Conservation (phyloP, 1,140 invertebrate species). For the Drosophila sturtevanti region DNA sequence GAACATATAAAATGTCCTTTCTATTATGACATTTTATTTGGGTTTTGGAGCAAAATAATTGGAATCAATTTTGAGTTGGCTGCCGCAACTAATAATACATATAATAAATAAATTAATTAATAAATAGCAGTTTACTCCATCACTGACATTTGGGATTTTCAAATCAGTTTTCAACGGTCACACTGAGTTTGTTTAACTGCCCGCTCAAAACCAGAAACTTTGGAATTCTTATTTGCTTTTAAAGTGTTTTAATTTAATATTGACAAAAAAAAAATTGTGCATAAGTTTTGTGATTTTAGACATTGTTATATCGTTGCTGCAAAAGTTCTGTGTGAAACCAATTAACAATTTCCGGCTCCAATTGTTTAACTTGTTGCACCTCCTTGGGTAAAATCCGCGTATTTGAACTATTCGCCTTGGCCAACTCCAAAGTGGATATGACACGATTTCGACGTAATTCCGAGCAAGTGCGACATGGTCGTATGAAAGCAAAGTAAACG, state of each 20-base stretch:
- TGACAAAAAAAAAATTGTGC: neutral
- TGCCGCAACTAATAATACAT: too few relatives aligned
- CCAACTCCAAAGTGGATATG: conserved; percentile 22
- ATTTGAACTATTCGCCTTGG: neutral
- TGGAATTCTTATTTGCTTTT: neutral
- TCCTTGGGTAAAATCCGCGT: neutral
- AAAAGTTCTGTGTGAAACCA: neutral
- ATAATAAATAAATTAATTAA: too few relatives aligned
- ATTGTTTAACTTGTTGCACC: neutral
- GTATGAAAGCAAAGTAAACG: conserved; percentile 87
- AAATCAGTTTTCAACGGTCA: neutral
- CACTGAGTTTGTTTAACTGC: neutral
- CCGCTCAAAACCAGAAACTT: neutral
- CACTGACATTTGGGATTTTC: neutral
- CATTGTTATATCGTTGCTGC: neutral
- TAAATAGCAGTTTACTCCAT: neutral
- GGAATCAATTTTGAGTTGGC: too few relatives aligned
- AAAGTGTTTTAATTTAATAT: neutral
- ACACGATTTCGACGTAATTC: conserved; percentile 42
- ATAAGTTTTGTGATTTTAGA: neutral
- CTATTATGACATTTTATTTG: too few relatives aligned
- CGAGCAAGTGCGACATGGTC: conserved; percentile 83
- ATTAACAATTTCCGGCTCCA: neutral
- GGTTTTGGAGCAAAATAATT: too few relatives aligned
- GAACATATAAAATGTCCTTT: too few relatives aligned